These are phyloP conservation scores for Cephalophus harveyi DNA, from an alignment of 2,113 vertebrate genomes.

Conservation along the genomic window DNA sequence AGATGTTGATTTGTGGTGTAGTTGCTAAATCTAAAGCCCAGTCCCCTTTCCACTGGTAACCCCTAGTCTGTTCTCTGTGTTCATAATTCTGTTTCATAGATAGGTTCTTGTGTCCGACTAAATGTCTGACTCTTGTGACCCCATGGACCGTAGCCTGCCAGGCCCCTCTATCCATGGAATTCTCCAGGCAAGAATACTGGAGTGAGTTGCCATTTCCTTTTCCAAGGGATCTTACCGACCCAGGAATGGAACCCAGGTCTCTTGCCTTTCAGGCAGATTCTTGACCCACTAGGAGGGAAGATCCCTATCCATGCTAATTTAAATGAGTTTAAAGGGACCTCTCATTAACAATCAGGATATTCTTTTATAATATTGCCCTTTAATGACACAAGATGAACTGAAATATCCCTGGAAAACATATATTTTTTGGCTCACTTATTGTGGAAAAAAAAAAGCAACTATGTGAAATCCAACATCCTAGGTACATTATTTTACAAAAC, in stretches of 20 bases:
- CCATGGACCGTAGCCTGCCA: background rate
- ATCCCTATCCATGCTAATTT: background rate
- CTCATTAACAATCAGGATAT: background rate
- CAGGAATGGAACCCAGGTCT: background rate
- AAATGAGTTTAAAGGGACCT: rapidly evolving
- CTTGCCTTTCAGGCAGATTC: background rate
- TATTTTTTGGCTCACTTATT: background rate
- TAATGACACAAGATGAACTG: no score
- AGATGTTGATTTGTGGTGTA: background rate
- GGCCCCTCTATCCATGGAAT: background rate
- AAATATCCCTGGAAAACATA: background rate
- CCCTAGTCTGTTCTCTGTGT: background rate
- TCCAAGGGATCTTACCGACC: background rate
- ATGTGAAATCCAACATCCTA: background rate
- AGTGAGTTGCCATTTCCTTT: background rate
- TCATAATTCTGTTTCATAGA: background rate
- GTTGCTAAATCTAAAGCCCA: background rate
- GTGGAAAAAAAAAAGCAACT: background rate
- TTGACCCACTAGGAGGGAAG: background rate
- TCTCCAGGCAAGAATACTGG: background rate
- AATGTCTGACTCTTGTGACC: background rate
- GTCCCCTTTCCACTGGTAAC: background rate
- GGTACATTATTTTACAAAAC: background rate
- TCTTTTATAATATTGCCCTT: background rate
- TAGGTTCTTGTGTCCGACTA: background rate